These are phyloP conservation scores for Mystacides longicornis DNA, from an alignment of 2,888 invertebrate genomes.

Conservation along the genomic window DNA sequence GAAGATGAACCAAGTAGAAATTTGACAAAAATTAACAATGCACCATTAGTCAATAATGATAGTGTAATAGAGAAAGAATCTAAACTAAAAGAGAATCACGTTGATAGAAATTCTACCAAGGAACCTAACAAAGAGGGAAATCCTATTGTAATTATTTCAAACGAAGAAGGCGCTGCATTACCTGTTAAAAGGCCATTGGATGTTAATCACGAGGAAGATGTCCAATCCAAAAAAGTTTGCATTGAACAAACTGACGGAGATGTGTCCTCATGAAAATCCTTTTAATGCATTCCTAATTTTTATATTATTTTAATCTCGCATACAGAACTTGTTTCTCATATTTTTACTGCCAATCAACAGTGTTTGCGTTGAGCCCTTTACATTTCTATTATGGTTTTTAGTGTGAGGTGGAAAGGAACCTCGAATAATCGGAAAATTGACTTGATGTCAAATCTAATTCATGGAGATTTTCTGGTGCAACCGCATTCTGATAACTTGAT, in stretches of 20 bases:
- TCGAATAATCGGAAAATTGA: no score
- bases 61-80: slow-evolving; percentile 5
- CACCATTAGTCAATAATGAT: neutral
- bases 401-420: no score
- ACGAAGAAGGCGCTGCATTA: slow-evolving; percentile 15
- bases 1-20: slow-evolving; percentile 3
- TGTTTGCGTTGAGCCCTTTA: no score
- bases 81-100: neutral
- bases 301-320: neutral
- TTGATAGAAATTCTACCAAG: neutral
- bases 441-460: no score
- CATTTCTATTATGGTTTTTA: no score
- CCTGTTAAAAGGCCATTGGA: slow-evolving; percentile 16
- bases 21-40: neutral
- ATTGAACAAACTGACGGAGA: slow-evolving; percentile 15
- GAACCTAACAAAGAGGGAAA: slow-evolving; percentile 10
- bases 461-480: no score
- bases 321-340: neutral
- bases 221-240: slow-evolving; percentile 21
- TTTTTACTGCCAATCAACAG: no score
- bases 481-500: no score
- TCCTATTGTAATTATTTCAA: slow-evolving; percentile 17
- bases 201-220: slow-evolving; percentile 5
- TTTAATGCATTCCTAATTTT: slow-evolving; percentile 19
- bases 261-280: slow-evolving; percentile 22